Evolutionary conservation across 1,140 invertebrate species (phyloP).

Genomic region (Colletes latitarsis): DNA sequence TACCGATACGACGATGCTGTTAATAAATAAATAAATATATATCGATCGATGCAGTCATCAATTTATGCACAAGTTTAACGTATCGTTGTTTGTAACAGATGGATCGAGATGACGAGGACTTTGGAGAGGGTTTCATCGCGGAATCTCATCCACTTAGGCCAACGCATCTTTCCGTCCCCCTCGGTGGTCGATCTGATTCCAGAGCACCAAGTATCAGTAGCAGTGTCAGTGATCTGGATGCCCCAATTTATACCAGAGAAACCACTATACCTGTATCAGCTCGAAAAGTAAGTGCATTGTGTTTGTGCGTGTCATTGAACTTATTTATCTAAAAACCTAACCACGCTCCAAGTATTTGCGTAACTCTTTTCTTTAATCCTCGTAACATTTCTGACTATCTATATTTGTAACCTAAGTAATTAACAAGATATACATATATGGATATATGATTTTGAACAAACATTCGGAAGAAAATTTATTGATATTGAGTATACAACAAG

Average conservation of each 20-base stretch:
- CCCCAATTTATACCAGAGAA: slow-evolving; percentile 82
- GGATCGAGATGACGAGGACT: slow-evolving; percentile 82
- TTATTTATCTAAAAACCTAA: background rate
- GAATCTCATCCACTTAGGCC: slow-evolving; percentile 83
- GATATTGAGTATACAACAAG: too few species aligned
- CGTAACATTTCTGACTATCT: background rate
- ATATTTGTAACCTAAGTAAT: background rate
- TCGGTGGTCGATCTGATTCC: slow-evolving; percentile 71
- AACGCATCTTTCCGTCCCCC: slow-evolving; percentile 80
- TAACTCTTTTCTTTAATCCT: background rate
- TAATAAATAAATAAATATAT: background rate
- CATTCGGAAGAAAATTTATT: too few species aligned
- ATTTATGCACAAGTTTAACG: background rate
- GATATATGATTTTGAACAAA: too few species aligned
- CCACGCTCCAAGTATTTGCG: too few species aligned
- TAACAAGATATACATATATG: background rate
- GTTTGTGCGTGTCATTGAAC: background rate
- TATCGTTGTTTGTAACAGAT: slow-evolving; percentile 60
- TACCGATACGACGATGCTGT: background rate
- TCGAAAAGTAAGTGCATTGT: slow-evolving; percentile 70
- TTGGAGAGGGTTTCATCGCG: slow-evolving; percentile 82
- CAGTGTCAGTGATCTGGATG: slow-evolving; percentile 83
- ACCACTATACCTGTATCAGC: slow-evolving; percentile 75
- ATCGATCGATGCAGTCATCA: too few species aligned
- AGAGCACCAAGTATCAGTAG: slow-evolving; percentile 82